Conservation (phyloP, 64 coral and sea anemone species). For the Dendrophyllia cribrosa region DNA sequence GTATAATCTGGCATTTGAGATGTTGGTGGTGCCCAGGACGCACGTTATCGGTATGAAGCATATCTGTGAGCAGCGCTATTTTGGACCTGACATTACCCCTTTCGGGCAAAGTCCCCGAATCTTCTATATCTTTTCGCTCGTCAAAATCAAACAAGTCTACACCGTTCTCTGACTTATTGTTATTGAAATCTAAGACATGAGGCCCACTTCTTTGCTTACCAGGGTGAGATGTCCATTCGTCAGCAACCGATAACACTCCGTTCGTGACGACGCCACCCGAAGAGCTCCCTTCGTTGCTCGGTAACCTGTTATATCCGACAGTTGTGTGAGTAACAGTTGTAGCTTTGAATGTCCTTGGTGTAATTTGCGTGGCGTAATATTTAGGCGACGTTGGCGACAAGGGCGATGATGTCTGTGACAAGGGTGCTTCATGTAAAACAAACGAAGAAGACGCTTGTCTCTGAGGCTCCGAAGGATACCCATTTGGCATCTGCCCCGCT, state of each 20-base stretch:
- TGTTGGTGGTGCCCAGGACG: constrained; percentile 18
- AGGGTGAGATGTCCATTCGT: neutral
- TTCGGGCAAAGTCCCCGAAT: constrained; percentile 36
- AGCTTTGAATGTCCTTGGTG: constrained; percentile 31
- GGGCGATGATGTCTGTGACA: constrained; percentile 16
- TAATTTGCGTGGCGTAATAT: constrained; percentile 64
- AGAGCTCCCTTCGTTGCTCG: neutral
- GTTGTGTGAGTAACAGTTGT: constrained; percentile 16
- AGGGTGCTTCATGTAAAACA: constrained; percentile 51
- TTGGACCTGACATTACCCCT: constrained; percentile 84
- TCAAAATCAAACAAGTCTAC: constrained; percentile 2
- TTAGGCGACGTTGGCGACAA: constrained; percentile 41
- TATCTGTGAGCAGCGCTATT: constrained; percentile 75
- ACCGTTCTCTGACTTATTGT: constrained; percentile 19
- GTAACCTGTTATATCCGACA: constrained; percentile 7
- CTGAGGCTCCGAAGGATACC: neutral
- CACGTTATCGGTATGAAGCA: constrained; percentile 69
- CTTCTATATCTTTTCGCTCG: constrained; percentile 4
- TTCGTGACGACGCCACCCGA: neutral
- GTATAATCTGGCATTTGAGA: constrained; percentile 78
- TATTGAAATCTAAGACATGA: constrained; percentile 23
- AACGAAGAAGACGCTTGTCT: neutral
- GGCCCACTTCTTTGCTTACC: constrained; percentile 16
- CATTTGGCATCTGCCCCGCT: neutral
- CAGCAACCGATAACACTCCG: neutral